Conservation (phyloP, 2,797 vertebrate species). For the Columba guinea region DNA sequence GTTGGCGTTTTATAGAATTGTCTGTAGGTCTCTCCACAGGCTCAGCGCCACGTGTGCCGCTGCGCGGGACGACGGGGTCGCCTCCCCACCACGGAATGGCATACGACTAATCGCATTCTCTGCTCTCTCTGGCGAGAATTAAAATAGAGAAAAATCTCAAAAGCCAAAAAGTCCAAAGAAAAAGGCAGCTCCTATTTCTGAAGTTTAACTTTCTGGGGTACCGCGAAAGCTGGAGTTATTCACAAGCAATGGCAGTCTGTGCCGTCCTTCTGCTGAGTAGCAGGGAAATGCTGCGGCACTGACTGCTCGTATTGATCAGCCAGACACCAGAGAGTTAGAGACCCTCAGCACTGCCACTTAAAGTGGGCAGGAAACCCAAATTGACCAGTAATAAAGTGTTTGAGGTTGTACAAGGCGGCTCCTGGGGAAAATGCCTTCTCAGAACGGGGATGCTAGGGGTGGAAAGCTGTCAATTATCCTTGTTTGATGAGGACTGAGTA, state of each 20-base stretch:
- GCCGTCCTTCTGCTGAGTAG: slow-evolving; percentile 74
- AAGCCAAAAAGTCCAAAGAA: background rate
- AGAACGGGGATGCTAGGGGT: slow-evolving; percentile 65
- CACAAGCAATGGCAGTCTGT: slow-evolving; percentile 34
- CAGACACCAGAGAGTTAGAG: slow-evolving; percentile 76
- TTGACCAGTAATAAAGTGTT: slow-evolving; percentile 81
- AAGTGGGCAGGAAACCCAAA: slow-evolving; percentile 81
- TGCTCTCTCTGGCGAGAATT: background rate
- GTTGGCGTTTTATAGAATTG: slow-evolving; percentile 24
- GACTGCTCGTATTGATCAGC: slow-evolving; percentile 81
- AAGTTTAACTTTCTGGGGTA: background rate
- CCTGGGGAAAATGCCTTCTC: slow-evolving; percentile 73
- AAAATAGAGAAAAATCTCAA: background rate
- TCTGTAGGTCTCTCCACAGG: background rate
- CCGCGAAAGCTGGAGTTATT: slow-evolving; percentile 34
- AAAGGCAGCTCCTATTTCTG: background rate
- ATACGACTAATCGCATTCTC: background rate
- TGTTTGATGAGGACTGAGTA: slow-evolving; percentile 67
- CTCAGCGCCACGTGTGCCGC: background rate
- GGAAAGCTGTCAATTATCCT: slow-evolving; percentile 76
- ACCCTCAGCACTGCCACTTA: slow-evolving; percentile 81
- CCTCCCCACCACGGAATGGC: rapidly evolving
- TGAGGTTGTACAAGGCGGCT: slow-evolving; percentile 76
- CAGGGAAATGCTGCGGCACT: slow-evolving; percentile 73
- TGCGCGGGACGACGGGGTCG: rapidly evolving